phyloP scores from a whole-genome alignment of 2,888 invertebrate species.

The Aphidius colemani region DNA sequence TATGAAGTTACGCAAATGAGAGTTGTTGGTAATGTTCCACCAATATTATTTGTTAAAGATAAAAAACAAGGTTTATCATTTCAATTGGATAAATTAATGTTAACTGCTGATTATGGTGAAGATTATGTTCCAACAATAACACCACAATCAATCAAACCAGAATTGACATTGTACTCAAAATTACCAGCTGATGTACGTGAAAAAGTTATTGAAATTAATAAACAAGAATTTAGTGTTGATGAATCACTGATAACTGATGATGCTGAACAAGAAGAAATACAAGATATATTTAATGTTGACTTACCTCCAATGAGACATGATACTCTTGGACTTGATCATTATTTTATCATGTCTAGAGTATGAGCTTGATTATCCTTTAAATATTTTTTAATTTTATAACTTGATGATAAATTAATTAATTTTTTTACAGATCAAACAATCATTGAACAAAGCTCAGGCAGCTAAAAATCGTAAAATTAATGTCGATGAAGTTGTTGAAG shows the following conservation, averaged over 20 bases:
- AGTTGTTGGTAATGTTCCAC: constrained; percentile 77
- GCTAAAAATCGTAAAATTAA: constrained; percentile 39
- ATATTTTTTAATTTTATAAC: constrained; percentile 11
- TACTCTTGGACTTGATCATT: constrained; percentile 73
- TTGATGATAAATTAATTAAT: constrained; percentile 11
- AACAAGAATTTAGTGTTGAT: constrained; percentile 2
- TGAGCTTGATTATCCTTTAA: constrained; percentile 20
- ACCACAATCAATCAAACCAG: constrained; percentile 45
- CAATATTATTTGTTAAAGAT: constrained; percentile 75
- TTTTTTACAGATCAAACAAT: constrained; percentile 48
- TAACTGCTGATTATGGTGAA: constrained; percentile 71
- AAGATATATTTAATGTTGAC: constrained; percentile 55
- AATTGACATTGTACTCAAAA: constrained; percentile 42
- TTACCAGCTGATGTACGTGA: constrained; percentile 32
- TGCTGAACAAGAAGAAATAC: constrained; percentile 29
- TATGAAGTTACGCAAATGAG: constrained; percentile 75
- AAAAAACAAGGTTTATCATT: constrained; percentile 63
- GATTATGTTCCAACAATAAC: constrained; percentile 63
- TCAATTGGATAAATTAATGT: constrained; percentile 68
- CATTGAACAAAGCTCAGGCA: constrained; percentile 48
- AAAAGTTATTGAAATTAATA: constrained; percentile 28
- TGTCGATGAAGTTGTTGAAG: neutral
- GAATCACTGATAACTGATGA: constrained; percentile 17
- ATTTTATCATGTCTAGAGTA: constrained; percentile 65
- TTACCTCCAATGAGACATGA: constrained; percentile 75